These are phyloP conservation scores for Lordiphosa collinella DNA, from an alignment of 1,140 invertebrate species.

Conservation along the genomic window DNA sequence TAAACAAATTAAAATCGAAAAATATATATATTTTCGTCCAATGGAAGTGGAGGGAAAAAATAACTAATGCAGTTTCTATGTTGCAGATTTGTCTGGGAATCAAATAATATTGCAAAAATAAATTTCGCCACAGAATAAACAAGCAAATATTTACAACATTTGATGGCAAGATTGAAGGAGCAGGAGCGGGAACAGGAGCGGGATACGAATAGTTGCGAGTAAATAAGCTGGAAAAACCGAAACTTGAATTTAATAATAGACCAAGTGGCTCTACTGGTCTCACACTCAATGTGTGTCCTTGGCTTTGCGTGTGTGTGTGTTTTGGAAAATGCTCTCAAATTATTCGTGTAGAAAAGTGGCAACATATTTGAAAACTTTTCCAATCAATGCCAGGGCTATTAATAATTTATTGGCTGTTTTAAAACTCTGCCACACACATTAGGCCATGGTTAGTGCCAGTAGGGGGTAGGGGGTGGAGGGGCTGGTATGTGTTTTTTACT, in stretches of 20 bases:
- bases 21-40: slow-evolving; percentile 10
- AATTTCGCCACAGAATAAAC: slow-evolving; percentile 57
- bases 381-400: slow-evolving; percentile 76
- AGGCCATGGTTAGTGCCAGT: not conserved
- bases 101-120: slow-evolving; percentile 50
- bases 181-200: not conserved
- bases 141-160: slow-evolving; percentile 68
- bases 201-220: slow-evolving; percentile 33
- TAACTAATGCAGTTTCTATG: slow-evolving; percentile 29
- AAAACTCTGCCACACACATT: slow-evolving; percentile 40
- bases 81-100: slow-evolving; percentile 2
- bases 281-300: slow-evolving; percentile 2
- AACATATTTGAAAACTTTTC: slow-evolving; percentile 78
- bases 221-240: slow-evolving; percentile 59
- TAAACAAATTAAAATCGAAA: slow-evolving; percentile 61
- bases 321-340: slow-evolving; percentile 65
- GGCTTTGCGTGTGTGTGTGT: slow-evolving; percentile 21
- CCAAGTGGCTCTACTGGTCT: slow-evolving; percentile 13
- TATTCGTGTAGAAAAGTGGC: slow-evolving; percentile 78
- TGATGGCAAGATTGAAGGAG: slow-evolving; percentile 26
- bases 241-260: slow-evolving; percentile 71
- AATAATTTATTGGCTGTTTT: slow-evolving; percentile 77
- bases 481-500: slow-evolving; percentile 40
- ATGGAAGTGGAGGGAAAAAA: not conserved
- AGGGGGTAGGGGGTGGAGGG: no score